Percentiles rank a stretch among this genome's conserved stretches.
These are phyloP conservation scores for Oreochromis aureus DNA, from an alignment of 2,113 vertebrate genomes.

Conservation along the genomic window DNA sequence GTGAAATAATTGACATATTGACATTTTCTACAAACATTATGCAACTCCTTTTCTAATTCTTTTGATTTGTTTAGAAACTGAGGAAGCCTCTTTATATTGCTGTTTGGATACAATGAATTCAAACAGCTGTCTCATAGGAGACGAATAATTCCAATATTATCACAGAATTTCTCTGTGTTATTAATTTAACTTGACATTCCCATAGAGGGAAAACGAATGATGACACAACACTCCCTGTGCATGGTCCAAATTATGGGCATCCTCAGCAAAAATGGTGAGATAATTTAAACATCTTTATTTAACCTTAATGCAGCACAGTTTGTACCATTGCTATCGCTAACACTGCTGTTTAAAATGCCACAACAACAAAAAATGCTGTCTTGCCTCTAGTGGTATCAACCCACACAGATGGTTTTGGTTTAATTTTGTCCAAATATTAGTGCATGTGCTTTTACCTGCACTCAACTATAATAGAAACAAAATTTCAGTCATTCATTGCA, in stretches of 20 bases:
- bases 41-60: slow-evolving; percentile 5
- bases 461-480: background rate
- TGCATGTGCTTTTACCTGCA: background rate
- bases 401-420: background rate
- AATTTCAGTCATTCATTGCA: background rate
- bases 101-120: background rate
- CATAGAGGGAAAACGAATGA: background rate
- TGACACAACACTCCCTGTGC: background rate
- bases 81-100: background rate
- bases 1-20: slow-evolving; percentile 41
- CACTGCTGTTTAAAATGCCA: background rate
- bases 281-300: background rate
- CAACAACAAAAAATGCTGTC: background rate
- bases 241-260: background rate
- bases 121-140: background rate
- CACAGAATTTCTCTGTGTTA: background rate
- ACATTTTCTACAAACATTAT: slow-evolving; percentile 54
- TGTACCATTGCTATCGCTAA: background rate
- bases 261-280: background rate
- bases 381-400: background rate
- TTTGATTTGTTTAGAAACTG: background rate
- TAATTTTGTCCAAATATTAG: background rate
- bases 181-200: background rate
- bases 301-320: background rate
- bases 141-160: background rate